These are phyloP conservation scores for Neoniphon sammara DNA, from an alignment of 2,797 vertebrate genomes.

Conservation along the genomic window DNA sequence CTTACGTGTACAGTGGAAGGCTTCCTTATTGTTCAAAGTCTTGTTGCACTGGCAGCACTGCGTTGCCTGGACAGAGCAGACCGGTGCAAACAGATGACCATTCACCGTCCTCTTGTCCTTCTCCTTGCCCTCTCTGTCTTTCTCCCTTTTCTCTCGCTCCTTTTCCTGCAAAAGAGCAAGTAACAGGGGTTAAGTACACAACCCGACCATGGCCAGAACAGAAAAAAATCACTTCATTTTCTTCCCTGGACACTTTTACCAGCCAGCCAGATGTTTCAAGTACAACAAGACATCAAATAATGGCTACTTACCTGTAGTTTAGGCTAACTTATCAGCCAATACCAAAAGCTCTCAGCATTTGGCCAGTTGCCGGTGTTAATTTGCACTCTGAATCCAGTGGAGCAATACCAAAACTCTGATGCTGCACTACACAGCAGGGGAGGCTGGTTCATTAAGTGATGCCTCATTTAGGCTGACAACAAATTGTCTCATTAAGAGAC, in stretches of 20 bases:
- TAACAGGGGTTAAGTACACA: constrained; percentile 17
- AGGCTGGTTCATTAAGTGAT: constrained; percentile 62
- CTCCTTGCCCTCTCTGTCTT: constrained; percentile 89
- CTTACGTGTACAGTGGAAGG: constrained; percentile 91
- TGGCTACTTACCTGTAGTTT: constrained; percentile 12
- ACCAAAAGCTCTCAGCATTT: constrained; percentile 21
- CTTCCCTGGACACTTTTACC: not conserved
- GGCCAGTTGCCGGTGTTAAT: constrained; percentile 32
- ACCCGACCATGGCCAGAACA: not conserved
- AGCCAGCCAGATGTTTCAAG: constrained; percentile 19
- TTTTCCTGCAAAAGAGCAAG: constrained; percentile 85
- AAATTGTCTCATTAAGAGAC: constrained; percentile 60
- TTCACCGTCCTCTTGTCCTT: constrained; percentile 86
- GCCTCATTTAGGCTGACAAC: constrained; percentile 67
- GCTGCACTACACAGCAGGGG: constrained; percentile 54
- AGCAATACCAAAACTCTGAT: constrained; percentile 68
- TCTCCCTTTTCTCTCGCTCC: constrained; percentile 88
- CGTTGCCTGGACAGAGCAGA: constrained; percentile 76
- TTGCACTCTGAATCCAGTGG: constrained; percentile 62
- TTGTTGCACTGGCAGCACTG: constrained; percentile 91
- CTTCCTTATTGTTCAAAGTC: constrained; percentile 87
- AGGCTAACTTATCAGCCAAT: constrained; percentile 31
- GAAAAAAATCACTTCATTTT: no score
- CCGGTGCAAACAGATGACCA: constrained; percentile 87
- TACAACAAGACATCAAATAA: not conserved